These are phyloP conservation scores for Sinonovacula constricta DNA, from an alignment of 1,140 invertebrate genomes.

Conservation along the genomic window DNA sequence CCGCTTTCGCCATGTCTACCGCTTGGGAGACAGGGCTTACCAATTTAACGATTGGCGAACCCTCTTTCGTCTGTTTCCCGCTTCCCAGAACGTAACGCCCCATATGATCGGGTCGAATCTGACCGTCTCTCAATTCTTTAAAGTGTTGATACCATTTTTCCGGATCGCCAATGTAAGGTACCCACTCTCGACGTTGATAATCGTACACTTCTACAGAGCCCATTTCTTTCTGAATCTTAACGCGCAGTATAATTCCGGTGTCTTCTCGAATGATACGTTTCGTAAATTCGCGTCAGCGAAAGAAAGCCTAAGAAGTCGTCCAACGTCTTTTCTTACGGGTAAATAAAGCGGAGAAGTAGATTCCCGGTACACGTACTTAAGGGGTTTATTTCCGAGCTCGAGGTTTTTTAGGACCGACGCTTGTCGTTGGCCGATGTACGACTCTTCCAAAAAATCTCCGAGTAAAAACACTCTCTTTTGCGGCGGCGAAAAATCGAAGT, in stretches of 20 bases:
- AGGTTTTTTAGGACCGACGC: constrained; percentile 15
- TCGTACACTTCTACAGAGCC: constrained; percentile 35
- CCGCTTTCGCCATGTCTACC: constrained; percentile 8
- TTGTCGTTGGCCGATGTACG: not conserved
- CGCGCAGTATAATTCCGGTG: constrained; percentile 9
- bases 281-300: constrained; percentile 29
- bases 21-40: constrained; percentile 21
- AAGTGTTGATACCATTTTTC: constrained; percentile 12
- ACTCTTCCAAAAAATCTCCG: constrained; percentile 38
- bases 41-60: constrained; percentile 1
- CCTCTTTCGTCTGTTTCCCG: not conserved
- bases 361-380: not conserved
- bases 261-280: constrained; percentile 2
- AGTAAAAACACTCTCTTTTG: constrained; percentile 22
- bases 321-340: not conserved
- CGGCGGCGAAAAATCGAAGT: not conserved
- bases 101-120: constrained; percentile 34
- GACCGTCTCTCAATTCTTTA: constrained; percentile 13
- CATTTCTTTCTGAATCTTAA: constrained; percentile 7
- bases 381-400: not conserved
- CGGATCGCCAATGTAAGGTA: not conserved
- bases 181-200: not conserved
- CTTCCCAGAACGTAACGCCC: constrained; percentile 48
- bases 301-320: constrained; percentile 20
- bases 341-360: constrained; percentile 10